A percentile compares a stretch with the other conserved stretches of the same genome.
phyloP scores from a whole-genome alignment of 1,140 invertebrate species.

The Pygmarrhopalites habei region DNA sequence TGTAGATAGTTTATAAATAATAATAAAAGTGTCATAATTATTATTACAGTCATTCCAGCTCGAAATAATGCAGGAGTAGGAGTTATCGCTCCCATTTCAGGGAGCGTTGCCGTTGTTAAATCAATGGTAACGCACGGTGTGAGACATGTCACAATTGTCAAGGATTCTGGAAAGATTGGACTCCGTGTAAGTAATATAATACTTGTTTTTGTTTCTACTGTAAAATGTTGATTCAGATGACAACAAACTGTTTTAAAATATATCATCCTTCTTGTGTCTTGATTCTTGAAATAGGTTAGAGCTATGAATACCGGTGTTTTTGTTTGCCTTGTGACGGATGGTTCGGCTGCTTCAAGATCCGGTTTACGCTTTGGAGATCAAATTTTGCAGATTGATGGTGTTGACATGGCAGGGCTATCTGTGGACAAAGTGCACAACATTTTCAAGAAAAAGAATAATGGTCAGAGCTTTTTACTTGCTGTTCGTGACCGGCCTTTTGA shows the following conservation, averaged over 20 bases:
- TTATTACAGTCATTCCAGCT: slow-evolving; percentile 3
- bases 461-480: slow-evolving; percentile 69
- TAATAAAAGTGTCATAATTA: too few species aligned
- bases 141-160: slow-evolving; percentile 58
- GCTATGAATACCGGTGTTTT: slow-evolving; percentile 63
- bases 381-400: slow-evolving; percentile 78
- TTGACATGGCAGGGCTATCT: slow-evolving; percentile 72
- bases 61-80: slow-evolving; percentile 39
- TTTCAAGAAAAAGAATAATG: slow-evolving; percentile 59
- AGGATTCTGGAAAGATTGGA: slow-evolving; percentile 76
- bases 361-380: slow-evolving; percentile 89
- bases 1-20: too few species aligned
- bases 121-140: slow-evolving; percentile 38
- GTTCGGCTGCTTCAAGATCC: slow-evolving; percentile 72
- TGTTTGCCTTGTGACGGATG: slow-evolving; percentile 72
- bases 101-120: slow-evolving; percentile 32
- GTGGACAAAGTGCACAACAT: slow-evolving; percentile 68
- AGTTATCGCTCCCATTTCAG: slow-evolving; percentile 38
- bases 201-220: not conserved
- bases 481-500: slow-evolving; percentile 90
- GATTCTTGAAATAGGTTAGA: slow-evolving; percentile 26
- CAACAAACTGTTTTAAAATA: not conserved
- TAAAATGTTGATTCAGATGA: not conserved
- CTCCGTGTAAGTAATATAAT: slow-evolving; percentile 52
- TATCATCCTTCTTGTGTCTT: not conserved